These are phyloP conservation scores for Gnathonemus echidnorhynchus DNA, from an alignment of 2,113 vertebrate genomes.

Conservation along the genomic window DNA sequence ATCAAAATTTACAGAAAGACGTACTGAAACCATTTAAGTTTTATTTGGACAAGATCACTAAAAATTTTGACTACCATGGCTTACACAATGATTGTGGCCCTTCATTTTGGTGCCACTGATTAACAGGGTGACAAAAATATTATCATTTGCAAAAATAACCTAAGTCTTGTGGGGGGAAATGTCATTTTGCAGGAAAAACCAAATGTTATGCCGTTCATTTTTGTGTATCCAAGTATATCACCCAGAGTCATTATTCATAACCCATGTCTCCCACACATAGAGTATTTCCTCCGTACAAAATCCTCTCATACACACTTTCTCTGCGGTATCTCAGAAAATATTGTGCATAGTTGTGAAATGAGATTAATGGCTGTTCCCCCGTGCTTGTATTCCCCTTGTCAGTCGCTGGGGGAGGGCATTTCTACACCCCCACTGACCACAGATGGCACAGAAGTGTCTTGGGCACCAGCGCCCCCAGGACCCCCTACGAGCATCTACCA, in stretches of 20 bases:
- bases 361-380: slow-evolving; percentile 10
- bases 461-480: slow-evolving; percentile 46
- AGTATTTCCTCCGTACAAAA: not conserved
- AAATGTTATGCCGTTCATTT: not conserved
- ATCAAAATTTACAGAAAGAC: not conserved
- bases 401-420: slow-evolving; percentile 53
- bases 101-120: not conserved
- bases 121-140: not conserved
- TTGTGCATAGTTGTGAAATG: not conserved
- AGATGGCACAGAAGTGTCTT: slow-evolving; percentile 46
- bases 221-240: not conserved
- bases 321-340: not conserved
- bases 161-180: not conserved
- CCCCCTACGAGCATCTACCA: slow-evolving; percentile 49
- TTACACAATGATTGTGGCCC: not conserved
- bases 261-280: not conserved
- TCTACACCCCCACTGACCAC: slow-evolving; percentile 56
- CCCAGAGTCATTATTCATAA: not conserved
- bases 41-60: not conserved
- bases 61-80: not conserved
- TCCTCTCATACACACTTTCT: not conserved
- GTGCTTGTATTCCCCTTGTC: slow-evolving; percentile 39
- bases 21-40: not conserved
- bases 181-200: not conserved
- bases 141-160: not conserved